phyloP scores from a whole-genome alignment of 2,797 vertebrate genomes.

The Sebastes ruberrimus region DNA sequence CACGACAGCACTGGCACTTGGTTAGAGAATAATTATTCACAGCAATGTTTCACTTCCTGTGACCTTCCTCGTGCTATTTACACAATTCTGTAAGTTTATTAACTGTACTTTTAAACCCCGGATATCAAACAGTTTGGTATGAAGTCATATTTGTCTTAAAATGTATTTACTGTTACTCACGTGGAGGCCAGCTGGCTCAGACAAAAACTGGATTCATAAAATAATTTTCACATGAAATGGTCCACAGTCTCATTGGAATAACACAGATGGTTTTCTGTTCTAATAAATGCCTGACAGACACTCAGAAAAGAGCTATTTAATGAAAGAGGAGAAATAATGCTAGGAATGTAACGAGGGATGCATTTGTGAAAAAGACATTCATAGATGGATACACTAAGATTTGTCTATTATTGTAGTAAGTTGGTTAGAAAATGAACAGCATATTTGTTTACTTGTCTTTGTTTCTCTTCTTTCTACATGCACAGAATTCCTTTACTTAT shows the following conservation, averaged over 20 bases:
- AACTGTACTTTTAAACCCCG: neutral
- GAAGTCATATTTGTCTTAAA: neutral
- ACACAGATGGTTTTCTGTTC: slow-evolving; percentile 7
- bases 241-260: neutral
- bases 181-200: neutral
- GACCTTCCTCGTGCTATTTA: neutral
- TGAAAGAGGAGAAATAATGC: neutral
- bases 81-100: neutral
- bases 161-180: neutral
- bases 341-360: neutral
- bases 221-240: slow-evolving; percentile 8
- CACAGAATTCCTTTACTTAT: slow-evolving; percentile 24
- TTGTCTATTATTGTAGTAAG: neutral
- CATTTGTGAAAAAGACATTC: neutral
- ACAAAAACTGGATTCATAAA: neutral
- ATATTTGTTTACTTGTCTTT: neutral
- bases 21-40: neutral
- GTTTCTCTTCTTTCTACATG: neutral
- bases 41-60: neutral
- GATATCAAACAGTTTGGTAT: neutral
- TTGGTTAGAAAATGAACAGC: neutral
- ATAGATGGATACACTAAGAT: neutral
- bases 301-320: neutral
- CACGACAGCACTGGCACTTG: neutral
- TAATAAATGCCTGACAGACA: neutral